Evolutionary conservation across 2,888 invertebrate species (phyloP).

Genomic region (Eurytoma adleriae): DNA sequence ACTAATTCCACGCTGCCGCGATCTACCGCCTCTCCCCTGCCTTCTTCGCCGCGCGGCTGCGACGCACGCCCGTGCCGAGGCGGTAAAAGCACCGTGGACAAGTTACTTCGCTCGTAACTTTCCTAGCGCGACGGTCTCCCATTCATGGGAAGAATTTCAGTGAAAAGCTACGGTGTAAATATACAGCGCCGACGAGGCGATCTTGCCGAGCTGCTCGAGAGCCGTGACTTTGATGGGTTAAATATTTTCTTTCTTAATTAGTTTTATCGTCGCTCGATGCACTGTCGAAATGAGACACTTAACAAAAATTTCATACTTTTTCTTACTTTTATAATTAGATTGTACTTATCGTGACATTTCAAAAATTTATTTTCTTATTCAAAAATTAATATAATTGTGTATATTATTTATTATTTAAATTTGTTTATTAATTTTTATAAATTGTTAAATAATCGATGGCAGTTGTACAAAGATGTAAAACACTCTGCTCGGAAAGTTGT

Average conservation of each 20-base stretch:
- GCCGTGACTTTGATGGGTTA: no score
- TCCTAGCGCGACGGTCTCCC: slow-evolving; percentile 1
- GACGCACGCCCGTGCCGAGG: not conserved
- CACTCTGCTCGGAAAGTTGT: no score
- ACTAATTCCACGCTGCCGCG: not conserved
- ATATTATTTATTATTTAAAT: not conserved
- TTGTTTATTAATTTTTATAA: not conserved
- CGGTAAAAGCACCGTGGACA: slow-evolving; percentile 35
- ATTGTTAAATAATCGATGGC: no score
- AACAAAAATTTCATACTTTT: not conserved
- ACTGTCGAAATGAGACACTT: not conserved
- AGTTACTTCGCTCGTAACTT: slow-evolving; percentile 29
- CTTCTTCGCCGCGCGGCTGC: not conserved
- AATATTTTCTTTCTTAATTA: no score
- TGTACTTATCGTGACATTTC: no score
- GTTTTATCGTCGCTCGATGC: not conserved
- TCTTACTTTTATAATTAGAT: no score
- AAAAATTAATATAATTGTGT: no score
- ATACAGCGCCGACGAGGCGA: no score
- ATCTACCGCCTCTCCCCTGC: not conserved
- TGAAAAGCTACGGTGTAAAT: not conserved
- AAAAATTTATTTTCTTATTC: not conserved
- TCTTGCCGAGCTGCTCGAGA: no score
- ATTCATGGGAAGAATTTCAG: slow-evolving; percentile 19
- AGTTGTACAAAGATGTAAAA: no score